These are phyloP conservation scores for Aspiorhynchus laticeps DNA, from an alignment of 2,113 vertebrate genomes.

Conservation along the genomic window DNA sequence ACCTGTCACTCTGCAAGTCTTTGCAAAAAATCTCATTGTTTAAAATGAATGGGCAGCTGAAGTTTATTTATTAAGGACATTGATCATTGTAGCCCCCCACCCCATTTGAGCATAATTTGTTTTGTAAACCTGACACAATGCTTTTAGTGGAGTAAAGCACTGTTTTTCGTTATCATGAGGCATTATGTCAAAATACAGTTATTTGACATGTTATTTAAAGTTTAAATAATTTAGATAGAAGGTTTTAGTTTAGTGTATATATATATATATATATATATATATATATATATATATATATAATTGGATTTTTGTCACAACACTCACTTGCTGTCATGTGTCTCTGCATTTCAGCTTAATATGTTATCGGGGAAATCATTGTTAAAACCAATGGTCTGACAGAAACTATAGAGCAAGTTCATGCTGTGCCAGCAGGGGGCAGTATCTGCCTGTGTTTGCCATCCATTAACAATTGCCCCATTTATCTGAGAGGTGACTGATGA, in stretches of 20 bases:
- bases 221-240: too few species aligned
- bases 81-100: neutral
- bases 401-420: neutral
- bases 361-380: neutral
- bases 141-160: neutral
- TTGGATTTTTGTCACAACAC: too few species aligned
- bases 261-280: too few species aligned
- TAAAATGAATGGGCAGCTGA: neutral
- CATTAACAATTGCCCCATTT: neutral
- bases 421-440: slow-evolving; percentile 46
- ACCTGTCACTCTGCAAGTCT: neutral
- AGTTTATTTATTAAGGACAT: neutral
- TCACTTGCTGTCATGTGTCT: neutral
- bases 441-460: neutral
- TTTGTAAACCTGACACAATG: neutral
- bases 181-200: too few species aligned
- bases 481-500: slow-evolving; percentile 9
- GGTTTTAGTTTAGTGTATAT: too few species aligned
- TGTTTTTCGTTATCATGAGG: neutral
- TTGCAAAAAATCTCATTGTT: neutral
- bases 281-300: too few species aligned
- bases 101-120: neutral
- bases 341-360: neutral
- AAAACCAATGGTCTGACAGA: neutral
- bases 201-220: too few species aligned